Conservation (phyloP, 2,888 invertebrate genomes). For the Phytoseiulus persimilis region DNA sequence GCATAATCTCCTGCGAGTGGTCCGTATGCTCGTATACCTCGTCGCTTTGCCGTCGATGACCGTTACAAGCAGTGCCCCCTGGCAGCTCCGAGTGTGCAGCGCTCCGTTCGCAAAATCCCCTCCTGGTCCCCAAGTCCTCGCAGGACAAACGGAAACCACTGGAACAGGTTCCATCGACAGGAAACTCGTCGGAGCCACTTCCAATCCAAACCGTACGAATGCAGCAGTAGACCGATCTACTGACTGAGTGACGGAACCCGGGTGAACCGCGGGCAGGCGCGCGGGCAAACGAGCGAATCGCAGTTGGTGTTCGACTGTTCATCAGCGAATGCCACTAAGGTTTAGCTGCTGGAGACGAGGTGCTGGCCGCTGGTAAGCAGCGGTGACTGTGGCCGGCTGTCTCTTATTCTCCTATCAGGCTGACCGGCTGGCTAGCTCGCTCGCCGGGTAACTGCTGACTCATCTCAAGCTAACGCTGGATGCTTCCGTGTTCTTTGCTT, state of each 20-base stretch:
- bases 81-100: background rate
- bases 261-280: background rate
- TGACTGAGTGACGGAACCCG: no score
- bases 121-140: no score
- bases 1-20: background rate
- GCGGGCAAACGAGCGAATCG: background rate
- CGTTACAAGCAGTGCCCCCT: background rate
- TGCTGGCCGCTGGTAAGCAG: no score
- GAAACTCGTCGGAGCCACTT: background rate
- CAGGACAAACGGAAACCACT: no score
- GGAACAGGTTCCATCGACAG: no score
- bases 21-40: background rate
- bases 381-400: background rate
- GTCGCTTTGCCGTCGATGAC: background rate
- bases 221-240: background rate
- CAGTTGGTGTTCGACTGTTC: background rate
- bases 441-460: background rate
- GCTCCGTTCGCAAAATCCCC: background rate
- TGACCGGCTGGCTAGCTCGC: background rate
- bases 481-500: constrained; percentile 5
- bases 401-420: background rate
- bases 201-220: background rate
- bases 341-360: background rate
- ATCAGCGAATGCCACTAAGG: background rate
- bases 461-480: background rate